Conservation (phyloP, 2,888 invertebrate species). For the Harpagoxenus sublaevis region DNA sequence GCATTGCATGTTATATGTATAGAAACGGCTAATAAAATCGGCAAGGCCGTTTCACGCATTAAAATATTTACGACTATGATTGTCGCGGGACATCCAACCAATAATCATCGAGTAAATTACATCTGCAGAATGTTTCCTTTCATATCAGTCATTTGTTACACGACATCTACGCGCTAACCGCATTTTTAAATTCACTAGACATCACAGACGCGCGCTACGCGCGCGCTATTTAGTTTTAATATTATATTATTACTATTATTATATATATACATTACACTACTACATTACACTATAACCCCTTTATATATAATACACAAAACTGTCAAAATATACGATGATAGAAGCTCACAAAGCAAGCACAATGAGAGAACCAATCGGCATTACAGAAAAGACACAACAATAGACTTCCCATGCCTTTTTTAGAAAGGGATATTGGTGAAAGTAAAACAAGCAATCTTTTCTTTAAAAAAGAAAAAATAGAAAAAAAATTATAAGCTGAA, state of each 20-base stretch:
- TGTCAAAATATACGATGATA: too few species aligned
- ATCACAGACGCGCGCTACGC: too few species aligned
- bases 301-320: too few species aligned
- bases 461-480: neutral
- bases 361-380: too few species aligned
- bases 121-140: constrained; percentile 76
- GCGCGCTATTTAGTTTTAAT: too few species aligned
- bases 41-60: constrained; percentile 57
- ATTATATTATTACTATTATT: too few species aligned
- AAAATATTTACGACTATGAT: constrained; percentile 79
- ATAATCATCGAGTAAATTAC: constrained; percentile 80
- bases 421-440: too few species aligned
- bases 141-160: neutral
- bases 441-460: neutral
- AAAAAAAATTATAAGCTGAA: neutral
- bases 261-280: too few species aligned
- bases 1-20: constrained; percentile 65
- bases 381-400: too few species aligned
- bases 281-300: too few species aligned
- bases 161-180: neutral
- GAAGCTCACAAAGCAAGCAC: too few species aligned
- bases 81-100: constrained; percentile 78
- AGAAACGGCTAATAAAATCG: constrained; percentile 72
- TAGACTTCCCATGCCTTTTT: too few species aligned
- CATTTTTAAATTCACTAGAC: neutral